Evolutionary conservation across 2,888 invertebrate genomes (phyloP).

Genomic region (Drosophila greeni): DNA sequence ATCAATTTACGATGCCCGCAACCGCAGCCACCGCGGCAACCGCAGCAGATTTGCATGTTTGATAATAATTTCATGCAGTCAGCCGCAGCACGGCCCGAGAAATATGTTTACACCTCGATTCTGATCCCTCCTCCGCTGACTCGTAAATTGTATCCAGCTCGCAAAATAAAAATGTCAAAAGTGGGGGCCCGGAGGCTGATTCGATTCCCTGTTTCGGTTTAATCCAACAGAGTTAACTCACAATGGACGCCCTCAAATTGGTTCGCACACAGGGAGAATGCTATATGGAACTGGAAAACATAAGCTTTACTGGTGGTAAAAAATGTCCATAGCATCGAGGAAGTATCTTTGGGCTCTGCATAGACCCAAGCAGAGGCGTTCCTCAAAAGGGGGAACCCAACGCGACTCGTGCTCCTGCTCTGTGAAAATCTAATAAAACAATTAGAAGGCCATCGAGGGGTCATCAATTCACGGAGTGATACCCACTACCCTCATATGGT

Average conservation of each 20-base stretch:
- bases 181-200: slow-evolving; percentile 45
- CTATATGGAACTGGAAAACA: background rate
- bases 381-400: background rate
- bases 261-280: slow-evolving; percentile 21
- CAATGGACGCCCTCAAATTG: slow-evolving; percentile 55
- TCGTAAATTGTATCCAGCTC: slow-evolving; percentile 60
- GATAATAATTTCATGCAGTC: slow-evolving; percentile 71
- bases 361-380: slow-evolving; percentile 36
- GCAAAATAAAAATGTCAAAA: slow-evolving; percentile 62
- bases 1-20: slow-evolving; percentile 70
- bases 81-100: slow-evolving; percentile 6
- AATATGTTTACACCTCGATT: slow-evolving; percentile 37
- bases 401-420: slow-evolving; percentile 21
- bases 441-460: slow-evolving; percentile 54
- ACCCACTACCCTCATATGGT: slow-evolving; percentile 24
- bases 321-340: background rate
- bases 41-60: slow-evolving; percentile 71
- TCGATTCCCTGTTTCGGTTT: slow-evolving; percentile 41
- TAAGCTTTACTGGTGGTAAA: background rate
- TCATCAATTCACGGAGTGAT: slow-evolving; percentile 63
- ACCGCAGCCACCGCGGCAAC: slow-evolving; percentile 41
- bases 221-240: slow-evolving; percentile 5
- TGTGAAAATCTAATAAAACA: slow-evolving; percentile 67
- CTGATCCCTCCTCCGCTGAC: slow-evolving; percentile 12
- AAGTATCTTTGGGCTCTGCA: background rate